A percentile compares a stretch with the other conserved stretches of the same genome.
Conservation (phyloP, 2,797 vertebrate genomes). For the Paedocypris micromegethes region DNA sequence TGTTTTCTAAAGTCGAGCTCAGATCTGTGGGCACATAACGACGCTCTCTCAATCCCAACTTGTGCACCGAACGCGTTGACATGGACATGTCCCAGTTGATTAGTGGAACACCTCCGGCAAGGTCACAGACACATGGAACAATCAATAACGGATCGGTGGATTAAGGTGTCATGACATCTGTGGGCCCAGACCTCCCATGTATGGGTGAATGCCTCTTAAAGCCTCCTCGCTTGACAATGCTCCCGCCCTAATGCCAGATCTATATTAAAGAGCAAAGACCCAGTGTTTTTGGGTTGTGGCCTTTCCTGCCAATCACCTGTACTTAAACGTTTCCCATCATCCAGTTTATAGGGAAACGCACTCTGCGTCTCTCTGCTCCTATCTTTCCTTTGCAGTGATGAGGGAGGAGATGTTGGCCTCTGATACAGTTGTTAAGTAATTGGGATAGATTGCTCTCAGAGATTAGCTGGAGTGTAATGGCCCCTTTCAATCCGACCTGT, state of each 20-base stretch:
- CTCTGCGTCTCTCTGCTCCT: constrained; percentile 21
- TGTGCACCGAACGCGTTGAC: constrained; percentile 27
- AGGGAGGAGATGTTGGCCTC: constrained; percentile 41
- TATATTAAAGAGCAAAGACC: constrained; percentile 35
- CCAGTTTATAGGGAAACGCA: constrained; percentile 27
- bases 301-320: constrained; percentile 39
- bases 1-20: constrained; percentile 16
- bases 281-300: constrained; percentile 12
- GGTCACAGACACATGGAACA: constrained; percentile 65
- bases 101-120: constrained; percentile 65
- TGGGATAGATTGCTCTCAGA: constrained; percentile 49
- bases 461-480: constrained; percentile 41
- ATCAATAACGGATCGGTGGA: constrained; percentile 68
- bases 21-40: constrained; percentile 29
- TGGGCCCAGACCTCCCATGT: constrained; percentile 54
- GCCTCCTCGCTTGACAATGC: constrained; percentile 43
- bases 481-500: constrained; percentile 38
- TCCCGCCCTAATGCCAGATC: constrained; percentile 41
- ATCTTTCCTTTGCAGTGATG: constrained; percentile 29
- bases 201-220: constrained; percentile 58
- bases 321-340: constrained; percentile 18
- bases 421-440: constrained; percentile 45
- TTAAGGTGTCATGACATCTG: constrained; percentile 68
- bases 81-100: constrained; percentile 59
- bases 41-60: constrained; percentile 36